phyloP scores from a whole-genome alignment of 2,888 invertebrate species.

The Aquatica leii region DNA sequence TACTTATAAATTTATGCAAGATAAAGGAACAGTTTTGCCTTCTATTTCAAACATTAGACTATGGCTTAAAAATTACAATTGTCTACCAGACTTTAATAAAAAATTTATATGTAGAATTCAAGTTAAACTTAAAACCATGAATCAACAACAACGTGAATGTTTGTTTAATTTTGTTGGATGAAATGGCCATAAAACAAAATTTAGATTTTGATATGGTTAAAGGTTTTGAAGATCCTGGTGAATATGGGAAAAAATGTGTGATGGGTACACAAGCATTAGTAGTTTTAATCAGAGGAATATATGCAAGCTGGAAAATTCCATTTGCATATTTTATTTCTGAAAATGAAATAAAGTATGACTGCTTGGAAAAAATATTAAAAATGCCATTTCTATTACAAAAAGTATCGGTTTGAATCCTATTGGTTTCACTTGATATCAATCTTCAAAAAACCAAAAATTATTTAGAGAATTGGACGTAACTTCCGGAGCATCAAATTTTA shows the following conservation, averaged over 20 bases:
- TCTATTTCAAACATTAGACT: too few relatives aligned
- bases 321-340: constrained; percentile 13
- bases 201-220: constrained; percentile 25
- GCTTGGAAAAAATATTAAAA: constrained; percentile 7
- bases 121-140: too few relatives aligned
- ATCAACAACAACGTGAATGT: constrained; percentile 1
- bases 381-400: background rate
- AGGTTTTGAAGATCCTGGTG: constrained; percentile 27
- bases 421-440: constrained; percentile 21
- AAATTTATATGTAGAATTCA: too few relatives aligned
- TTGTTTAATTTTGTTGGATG: constrained; percentile 24
- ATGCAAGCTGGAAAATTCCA: constrained; percentile 20
- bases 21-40: too few relatives aligned
- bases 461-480: background rate
- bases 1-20: too few relatives aligned
- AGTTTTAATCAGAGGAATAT: constrained; percentile 19
- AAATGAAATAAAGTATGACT: constrained; percentile 1
- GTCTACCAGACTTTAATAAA: too few relatives aligned
- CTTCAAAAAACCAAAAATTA: constrained; percentile 10
- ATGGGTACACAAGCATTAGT: constrained; percentile 15
- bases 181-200: constrained; percentile 19
- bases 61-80: too few relatives aligned
- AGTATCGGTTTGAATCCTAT: constrained; percentile 8
- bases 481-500: background rate
- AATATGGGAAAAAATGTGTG: constrained; percentile 12